These are phyloP conservation scores for Chrysopa pallens DNA, from an alignment of 1,140 invertebrate genomes.

Conservation along the genomic window DNA sequence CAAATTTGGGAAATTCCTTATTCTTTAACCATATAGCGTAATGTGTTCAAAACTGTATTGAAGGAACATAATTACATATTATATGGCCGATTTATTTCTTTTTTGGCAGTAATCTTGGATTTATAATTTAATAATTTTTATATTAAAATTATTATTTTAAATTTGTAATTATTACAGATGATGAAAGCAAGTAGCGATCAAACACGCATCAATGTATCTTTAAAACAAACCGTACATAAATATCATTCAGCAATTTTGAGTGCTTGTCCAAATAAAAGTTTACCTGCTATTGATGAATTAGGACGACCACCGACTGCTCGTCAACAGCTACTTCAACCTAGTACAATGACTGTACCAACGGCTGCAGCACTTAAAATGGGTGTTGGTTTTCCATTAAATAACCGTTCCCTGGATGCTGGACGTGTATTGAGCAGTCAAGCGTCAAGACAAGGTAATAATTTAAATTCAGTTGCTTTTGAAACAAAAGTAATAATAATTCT, in stretches of 20 bases:
- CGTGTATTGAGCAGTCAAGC: conserved; percentile 35
- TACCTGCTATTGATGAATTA: conserved; percentile 29
- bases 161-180: conserved; percentile 19
- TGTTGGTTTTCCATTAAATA: conserved; percentile 54
- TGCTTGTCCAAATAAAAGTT: conserved; percentile 33
- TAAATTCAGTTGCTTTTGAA: too few species aligned
- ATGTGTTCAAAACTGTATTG: too few species aligned
- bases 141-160: neutral
- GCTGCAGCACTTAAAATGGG: conserved; percentile 66
- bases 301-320: conserved; percentile 14
- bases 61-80: neutral
- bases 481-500: too few species aligned
- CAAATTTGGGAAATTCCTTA: too few species aligned
- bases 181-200: conserved; percentile 35
- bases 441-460: conserved; percentile 26
- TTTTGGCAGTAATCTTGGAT: neutral
- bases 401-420: conserved; percentile 33
- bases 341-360: conserved; percentile 49
- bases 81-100: neutral
- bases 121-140: neutral
- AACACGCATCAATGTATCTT: conserved; percentile 18
- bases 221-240: conserved; percentile 31
- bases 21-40: too few species aligned
- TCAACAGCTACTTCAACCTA: conserved; percentile 16
- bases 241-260: conserved; percentile 36